phyloP scores from a whole-genome alignment of 2,113 vertebrate species.

The Tragulus kanchil region DNA sequence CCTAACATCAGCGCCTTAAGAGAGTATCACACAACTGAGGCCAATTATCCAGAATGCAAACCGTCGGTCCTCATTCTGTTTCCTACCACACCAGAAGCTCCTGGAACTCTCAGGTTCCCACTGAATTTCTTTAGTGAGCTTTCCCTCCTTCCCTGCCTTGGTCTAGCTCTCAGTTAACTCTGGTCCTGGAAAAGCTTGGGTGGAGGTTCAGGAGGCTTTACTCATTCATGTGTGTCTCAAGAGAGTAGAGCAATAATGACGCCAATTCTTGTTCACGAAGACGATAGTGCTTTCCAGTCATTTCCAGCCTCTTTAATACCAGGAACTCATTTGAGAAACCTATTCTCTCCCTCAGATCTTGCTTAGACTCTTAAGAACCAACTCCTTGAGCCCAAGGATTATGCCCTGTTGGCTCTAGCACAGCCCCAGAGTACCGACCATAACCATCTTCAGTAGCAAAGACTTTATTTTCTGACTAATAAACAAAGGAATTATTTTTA shows the following conservation, averaged over 20 bases:
- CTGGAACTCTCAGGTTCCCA: not conserved
- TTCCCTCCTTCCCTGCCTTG: not conserved
- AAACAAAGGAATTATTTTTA: not conserved
- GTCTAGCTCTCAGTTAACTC: not conserved
- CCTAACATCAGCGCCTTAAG: not conserved
- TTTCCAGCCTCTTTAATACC: not conserved
- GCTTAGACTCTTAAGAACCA: not conserved
- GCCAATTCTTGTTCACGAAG: not conserved
- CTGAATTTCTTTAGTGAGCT: not conserved
- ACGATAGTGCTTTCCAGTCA: not conserved
- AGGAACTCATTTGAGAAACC: not conserved
- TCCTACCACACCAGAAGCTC: not conserved
- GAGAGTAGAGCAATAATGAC: not conserved
- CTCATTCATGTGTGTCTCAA: not conserved
- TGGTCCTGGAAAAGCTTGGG: not conserved
- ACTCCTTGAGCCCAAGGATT: not conserved
- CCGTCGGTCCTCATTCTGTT: accelerated
- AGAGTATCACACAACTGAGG: not conserved
- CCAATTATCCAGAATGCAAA: not conserved
- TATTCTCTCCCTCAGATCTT: not conserved
- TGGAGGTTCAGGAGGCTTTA: not conserved
- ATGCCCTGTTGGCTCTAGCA: too few species aligned
- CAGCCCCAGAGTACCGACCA: too few species aligned
- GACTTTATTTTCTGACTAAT: slow-evolving; percentile 27
- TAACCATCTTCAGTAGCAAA: too few species aligned